Conservation (phyloP, 2,888 invertebrate species). For the Drosophila fungiperda region DNA sequence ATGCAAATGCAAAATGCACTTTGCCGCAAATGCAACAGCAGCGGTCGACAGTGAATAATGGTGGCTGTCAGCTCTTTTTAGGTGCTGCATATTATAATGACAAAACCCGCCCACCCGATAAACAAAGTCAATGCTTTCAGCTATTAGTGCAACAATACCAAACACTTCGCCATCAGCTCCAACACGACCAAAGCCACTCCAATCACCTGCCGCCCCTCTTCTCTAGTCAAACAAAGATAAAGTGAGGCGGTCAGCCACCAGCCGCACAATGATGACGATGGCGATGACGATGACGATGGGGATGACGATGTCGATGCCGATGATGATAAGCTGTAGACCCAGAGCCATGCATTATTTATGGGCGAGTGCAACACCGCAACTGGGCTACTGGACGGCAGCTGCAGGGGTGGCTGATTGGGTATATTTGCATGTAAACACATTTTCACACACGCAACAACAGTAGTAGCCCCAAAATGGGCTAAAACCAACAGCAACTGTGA, state of each 20-base stretch:
- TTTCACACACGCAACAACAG: conserved; percentile 71
- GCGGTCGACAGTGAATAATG: conserved; percentile 1
- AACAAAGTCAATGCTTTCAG: conserved; percentile 69
- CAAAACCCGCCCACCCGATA: conserved; percentile 37
- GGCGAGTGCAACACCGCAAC: conserved; percentile 41
- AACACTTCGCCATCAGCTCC: conserved; percentile 49
- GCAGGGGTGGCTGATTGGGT: conserved; percentile 16
- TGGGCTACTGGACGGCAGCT: conserved; percentile 9
- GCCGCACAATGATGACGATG: conserved; percentile 42
- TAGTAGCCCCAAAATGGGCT: conserved; percentile 6
- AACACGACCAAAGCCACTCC: conserved; percentile 28
- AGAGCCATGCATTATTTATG: conserved; percentile 72
- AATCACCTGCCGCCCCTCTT: neutral
- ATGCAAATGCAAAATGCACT: conserved; percentile 57
- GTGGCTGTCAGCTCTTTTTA: conserved; percentile 15
- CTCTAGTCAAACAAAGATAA: conserved; percentile 33
- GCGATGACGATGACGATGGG: conserved; percentile 21
- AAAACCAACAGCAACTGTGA: neutral
- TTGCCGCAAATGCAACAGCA: conserved; percentile 19
- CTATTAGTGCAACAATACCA: conserved; percentile 73
- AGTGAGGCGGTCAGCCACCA: conserved; percentile 52
- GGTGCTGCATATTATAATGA: conserved; percentile 47
- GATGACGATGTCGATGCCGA: conserved; percentile 20
- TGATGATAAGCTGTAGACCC: conserved; percentile 39
- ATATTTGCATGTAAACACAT: conserved; percentile 76